Conservation (phyloP, 2,797 vertebrate genomes). For the Pitangus sulphuratus region DNA sequence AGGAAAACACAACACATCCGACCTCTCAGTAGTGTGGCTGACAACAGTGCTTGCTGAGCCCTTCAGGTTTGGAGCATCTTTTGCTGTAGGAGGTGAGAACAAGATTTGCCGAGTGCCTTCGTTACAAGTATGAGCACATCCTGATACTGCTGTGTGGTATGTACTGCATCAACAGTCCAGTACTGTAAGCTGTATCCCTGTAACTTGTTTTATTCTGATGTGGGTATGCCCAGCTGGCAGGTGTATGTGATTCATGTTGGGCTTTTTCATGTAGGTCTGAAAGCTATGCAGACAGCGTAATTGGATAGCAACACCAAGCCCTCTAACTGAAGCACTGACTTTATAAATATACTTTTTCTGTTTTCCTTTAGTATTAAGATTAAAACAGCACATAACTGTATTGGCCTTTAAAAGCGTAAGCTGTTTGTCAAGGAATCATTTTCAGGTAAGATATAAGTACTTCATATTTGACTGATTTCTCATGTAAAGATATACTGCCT, state of each 20-base stretch:
- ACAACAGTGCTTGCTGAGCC: neutral
- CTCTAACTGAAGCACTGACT: neutral
- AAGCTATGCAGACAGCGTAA: neutral
- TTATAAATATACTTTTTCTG: neutral
- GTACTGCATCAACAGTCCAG: neutral
- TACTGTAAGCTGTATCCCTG: neutral
- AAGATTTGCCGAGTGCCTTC: neutral
- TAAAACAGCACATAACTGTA: neutral
- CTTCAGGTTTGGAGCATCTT: neutral
- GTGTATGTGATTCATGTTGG: neutral
- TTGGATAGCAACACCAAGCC: neutral
- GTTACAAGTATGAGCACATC: neutral
- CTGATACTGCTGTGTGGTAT: neutral
- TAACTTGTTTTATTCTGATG: neutral
- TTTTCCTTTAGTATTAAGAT: constrained; percentile 19
- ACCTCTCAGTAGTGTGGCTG: neutral
- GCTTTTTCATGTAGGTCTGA: neutral
- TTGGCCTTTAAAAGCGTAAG: constrained; percentile 12
- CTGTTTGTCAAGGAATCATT: neutral
- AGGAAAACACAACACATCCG: neutral
- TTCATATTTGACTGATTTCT: neutral
- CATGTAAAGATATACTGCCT: neutral
- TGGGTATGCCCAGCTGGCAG: neutral
- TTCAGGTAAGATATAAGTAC: neutral
- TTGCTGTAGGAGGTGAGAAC: neutral